Evolutionary conservation across 2,888 invertebrate species (phyloP).

Genomic region (Ernsta delagoae): DNA sequence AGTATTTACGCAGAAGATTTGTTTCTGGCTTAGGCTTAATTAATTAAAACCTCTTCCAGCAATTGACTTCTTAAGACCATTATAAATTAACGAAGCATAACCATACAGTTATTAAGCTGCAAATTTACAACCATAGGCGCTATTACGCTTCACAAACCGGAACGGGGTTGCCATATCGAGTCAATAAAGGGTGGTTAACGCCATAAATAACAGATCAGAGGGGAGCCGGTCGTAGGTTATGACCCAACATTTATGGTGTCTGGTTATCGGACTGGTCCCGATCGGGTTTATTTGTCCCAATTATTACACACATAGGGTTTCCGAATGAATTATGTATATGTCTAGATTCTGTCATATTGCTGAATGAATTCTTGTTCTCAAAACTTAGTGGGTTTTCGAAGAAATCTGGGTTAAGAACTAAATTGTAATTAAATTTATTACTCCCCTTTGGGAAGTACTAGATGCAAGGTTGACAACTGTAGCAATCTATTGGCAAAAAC

Average conservation of each 20-base stretch:
- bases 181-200: conserved; percentile 33
- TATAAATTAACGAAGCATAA: conserved; percentile 19
- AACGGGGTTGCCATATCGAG: conserved; percentile 31
- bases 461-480: too few relatives aligned
- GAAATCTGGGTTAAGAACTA: too few relatives aligned
- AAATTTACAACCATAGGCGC: conserved; percentile 23
- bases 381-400: too few relatives aligned
- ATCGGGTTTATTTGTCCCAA: conserved; percentile 35
- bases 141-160: conserved; percentile 29
- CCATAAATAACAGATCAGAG: conserved; percentile 34
- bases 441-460: too few relatives aligned
- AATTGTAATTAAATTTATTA: too few relatives aligned
- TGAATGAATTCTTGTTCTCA: too few relatives aligned
- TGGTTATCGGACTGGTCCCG: conserved; percentile 29
- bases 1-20: too few relatives aligned
- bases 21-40: not conserved
- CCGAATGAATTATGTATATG: not conserved
- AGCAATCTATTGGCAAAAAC: too few relatives aligned
- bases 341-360: too few relatives aligned
- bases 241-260: conserved; percentile 35
- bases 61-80: not conserved
- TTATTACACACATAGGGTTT: conserved; percentile 15
- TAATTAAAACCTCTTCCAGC: not conserved
- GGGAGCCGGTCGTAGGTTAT: conserved; percentile 30
- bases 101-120: conserved; percentile 28